Percentiles rank a stretch among this genome's conserved stretches.
Evolutionary conservation across 2,113 vertebrate genomes (phyloP).

Genomic region (Corynorhinus townsendii): DNA sequence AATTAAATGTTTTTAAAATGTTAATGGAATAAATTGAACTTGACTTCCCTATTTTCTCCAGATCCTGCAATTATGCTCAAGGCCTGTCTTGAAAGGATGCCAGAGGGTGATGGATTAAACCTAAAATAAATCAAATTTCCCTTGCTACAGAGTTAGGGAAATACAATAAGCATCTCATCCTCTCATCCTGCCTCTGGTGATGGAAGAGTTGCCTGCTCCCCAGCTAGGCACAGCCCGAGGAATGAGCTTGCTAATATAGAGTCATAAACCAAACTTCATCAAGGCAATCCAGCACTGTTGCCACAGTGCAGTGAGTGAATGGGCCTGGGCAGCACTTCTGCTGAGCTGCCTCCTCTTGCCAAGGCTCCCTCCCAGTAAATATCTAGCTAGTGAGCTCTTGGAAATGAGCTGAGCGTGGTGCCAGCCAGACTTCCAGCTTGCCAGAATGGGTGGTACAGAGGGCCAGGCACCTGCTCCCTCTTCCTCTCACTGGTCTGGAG

Average conservation of each 20-base stretch:
- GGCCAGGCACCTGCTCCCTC: slow-evolving; percentile 59
- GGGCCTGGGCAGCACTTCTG: not conserved
- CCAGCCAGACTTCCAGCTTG: slow-evolving; percentile 60
- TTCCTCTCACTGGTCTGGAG: not conserved
- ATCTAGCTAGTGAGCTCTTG: slow-evolving; percentile 51
- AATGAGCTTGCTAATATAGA: not conserved
- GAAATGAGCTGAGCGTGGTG: slow-evolving; percentile 43
- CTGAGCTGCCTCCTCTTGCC: not conserved
- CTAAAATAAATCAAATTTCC: slow-evolving; percentile 66
- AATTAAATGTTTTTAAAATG: slow-evolving; percentile 66
- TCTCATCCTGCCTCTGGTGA: slow-evolving; percentile 9
- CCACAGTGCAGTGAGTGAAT: not conserved
- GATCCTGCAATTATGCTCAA: slow-evolving; percentile 66
- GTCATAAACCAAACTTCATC: not conserved
- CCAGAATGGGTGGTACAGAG: slow-evolving; percentile 34
- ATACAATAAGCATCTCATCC: slow-evolving; percentile 16
- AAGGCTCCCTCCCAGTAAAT: slow-evolving; percentile 62
- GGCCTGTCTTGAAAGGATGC: slow-evolving; percentile 69
- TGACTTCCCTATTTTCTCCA: slow-evolving; percentile 67
- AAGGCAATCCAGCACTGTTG: slow-evolving; percentile 18
- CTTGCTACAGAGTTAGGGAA: slow-evolving; percentile 47
- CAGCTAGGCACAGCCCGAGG: not conserved
- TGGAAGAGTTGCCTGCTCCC: not conserved
- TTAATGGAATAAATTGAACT: slow-evolving; percentile 68
- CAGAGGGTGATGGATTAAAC: slow-evolving; percentile 71